Evolutionary conservation across 2,113 vertebrate species (phyloP).

Genomic region (Podocnemis expansa): DNA sequence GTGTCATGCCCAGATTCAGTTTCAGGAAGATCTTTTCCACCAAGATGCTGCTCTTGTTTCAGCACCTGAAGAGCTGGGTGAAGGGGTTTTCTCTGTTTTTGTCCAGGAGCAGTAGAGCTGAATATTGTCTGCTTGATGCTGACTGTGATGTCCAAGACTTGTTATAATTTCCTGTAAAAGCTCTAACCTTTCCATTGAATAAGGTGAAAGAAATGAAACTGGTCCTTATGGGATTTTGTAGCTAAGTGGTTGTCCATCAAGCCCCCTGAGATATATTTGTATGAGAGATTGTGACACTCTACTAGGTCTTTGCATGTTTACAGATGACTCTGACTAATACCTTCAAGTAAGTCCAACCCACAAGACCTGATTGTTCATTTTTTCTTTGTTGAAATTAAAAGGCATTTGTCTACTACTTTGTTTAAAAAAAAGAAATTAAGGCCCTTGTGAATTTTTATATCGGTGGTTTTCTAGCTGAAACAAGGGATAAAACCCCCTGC

Average conservation of each 20-base stretch:
- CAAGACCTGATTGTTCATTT: background rate
- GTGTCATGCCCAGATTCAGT: conserved; percentile 2
- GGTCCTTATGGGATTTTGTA: background rate
- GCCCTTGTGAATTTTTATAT: rapidly evolving
- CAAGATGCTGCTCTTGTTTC: conserved; percentile 28
- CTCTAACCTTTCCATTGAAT: conserved; percentile 1
- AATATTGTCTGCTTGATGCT: conserved; percentile 39
- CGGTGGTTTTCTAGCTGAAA: background rate
- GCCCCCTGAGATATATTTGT: background rate
- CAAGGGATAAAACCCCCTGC: background rate
- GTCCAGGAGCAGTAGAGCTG: conserved; percentile 22
- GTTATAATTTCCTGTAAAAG: conserved; percentile 23
- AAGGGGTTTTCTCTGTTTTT: background rate
- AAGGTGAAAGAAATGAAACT: background rate
- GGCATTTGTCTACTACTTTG: background rate
- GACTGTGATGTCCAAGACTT: conserved; percentile 38
- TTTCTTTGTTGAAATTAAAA: background rate
- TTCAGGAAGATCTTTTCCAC: background rate
- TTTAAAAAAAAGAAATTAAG: background rate
- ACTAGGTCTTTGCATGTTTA: background rate
- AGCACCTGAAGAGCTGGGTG: background rate
- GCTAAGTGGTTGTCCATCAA: background rate
- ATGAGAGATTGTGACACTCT: background rate
- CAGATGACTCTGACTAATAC: background rate
- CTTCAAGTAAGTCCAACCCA: background rate